phyloP scores from a whole-genome alignment of 2,797 vertebrate genomes.

The Helostoma temminkii region DNA sequence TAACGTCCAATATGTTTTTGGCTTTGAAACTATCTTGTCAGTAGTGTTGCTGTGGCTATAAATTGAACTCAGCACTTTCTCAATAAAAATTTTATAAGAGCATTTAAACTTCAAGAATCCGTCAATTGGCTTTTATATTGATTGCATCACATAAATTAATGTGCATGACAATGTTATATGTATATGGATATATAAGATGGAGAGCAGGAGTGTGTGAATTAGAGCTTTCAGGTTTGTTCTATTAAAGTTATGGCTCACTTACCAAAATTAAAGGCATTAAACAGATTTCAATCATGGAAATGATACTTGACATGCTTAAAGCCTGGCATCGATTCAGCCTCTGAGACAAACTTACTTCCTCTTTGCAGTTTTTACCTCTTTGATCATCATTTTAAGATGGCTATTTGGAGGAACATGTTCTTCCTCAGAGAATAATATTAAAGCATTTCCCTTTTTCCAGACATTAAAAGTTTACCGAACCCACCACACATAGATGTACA shows the following conservation, averaged over 20 bases:
- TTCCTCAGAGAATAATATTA: constrained; percentile 1
- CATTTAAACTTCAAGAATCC: constrained; percentile 48
- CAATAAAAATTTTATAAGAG: constrained; percentile 43
- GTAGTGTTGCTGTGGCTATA: constrained; percentile 10
- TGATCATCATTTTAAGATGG: constrained; percentile 13
- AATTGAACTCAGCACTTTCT: constrained; percentile 26
- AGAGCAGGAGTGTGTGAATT: constrained; percentile 43
- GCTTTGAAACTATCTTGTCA: constrained; percentile 21
- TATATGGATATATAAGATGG: constrained; percentile 25
- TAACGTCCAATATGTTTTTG: constrained; percentile 13
- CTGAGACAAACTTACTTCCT: not conserved
- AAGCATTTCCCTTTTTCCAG: not conserved
- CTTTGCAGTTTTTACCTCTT: constrained; percentile 2
- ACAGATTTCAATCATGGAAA: constrained; percentile 39
- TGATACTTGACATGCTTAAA: constrained; percentile 31
- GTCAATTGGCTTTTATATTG: constrained; percentile 56
- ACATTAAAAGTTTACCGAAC: not conserved
- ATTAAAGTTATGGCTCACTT: constrained; percentile 63
- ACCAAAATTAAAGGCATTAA: constrained; percentile 57
- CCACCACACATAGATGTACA: not conserved
- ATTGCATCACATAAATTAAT: constrained; percentile 61
- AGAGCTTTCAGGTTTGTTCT: constrained; percentile 49
- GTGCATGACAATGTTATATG: constrained; percentile 7
- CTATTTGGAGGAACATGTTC: not conserved
- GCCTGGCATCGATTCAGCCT: constrained; percentile 2